Base-by-base conservation (phyloP, 2,888 invertebrate species). In the Tachina grossa region DNA sequence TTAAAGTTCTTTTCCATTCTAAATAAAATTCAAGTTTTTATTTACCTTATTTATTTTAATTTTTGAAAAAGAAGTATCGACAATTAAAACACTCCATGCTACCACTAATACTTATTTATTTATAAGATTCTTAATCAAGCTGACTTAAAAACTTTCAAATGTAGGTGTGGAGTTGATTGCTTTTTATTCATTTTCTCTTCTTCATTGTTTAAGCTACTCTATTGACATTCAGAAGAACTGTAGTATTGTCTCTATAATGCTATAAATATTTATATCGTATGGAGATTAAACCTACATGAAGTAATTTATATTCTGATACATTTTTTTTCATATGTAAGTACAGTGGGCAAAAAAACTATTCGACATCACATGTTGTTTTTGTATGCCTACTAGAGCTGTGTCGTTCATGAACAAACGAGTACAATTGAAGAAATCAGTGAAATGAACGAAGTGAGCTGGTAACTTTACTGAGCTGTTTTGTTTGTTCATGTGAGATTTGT, bases 151-250 rank as follows among this genome's bases (percentile, higher is more conserved):
- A 79, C 14, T 78, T 79, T 79, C 55, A 83, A 79, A 79, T 85
- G 85, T 85, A 79, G 83, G 83, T 79, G 85, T 75, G 51, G 69
- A 63, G 61, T 69, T 74, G 61, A 43, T 72, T 72, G 53, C 14
- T 76, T 53, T 65, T 41, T 51, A 49, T 55, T 51, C 43, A 1
- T 43, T 47, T 41, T 51, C 22, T 83, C 45, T 77, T 77, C 43
- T 49, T 83, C 71, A 63, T 59, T 47, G 66, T 71, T 78, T 83
- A 66, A 78, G 61, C 59, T 57, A 59, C 53, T 66, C 74, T 83
- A 72, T 66, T 78, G 77, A 68, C 72, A 83, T 74, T 83, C 77
- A 78, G 59, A 72, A 47, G 77, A 83, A 55, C 45, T 71, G 63
- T n/a, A 55, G 53, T 69, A 63, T 55, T 66, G 41, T 61, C 61